A percentile compares a stretch with the other conserved stretches of the same genome.
Conservation (phyloP, 2,113 vertebrate genomes). For the Psittacara wagleri region DNA sequence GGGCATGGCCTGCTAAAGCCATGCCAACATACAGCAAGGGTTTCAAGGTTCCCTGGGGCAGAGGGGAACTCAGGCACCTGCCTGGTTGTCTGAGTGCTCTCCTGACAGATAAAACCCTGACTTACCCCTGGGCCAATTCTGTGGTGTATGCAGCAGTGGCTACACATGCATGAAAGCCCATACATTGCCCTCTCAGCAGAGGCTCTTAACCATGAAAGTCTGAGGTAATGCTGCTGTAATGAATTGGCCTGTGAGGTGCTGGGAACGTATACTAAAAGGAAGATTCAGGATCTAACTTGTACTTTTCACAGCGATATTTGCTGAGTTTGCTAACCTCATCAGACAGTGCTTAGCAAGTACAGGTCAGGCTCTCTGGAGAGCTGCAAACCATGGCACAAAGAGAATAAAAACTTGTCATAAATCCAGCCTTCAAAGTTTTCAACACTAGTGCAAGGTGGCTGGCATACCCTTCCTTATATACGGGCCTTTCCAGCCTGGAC, state of each 20-base stretch:
- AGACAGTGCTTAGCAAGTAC: neutral
- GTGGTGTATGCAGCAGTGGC: neutral
- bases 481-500: neutral
- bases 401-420: neutral
- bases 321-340: neutral
- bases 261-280: neutral
- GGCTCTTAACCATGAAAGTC: neutral
- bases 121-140: neutral
- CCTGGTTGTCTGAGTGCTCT: neutral
- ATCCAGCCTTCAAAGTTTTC: neutral
- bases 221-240: neutral
- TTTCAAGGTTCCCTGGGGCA: neutral
- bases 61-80: neutral
- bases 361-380: neutral
- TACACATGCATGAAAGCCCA: neutral
- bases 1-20: neutral
- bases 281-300: neutral
- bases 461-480: neutral
- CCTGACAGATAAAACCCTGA: neutral
- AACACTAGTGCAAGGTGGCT: neutral
- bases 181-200: neutral
- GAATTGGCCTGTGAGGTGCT: neutral
- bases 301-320: neutral
- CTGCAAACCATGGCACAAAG: neutral
- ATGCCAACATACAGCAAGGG: accelerated